A percentile compares a stretch with the other conserved stretches of the same genome.
These are phyloP conservation scores for Philhelius pedissequus DNA, from an alignment of 2,888 invertebrate genomes.

Conservation along the genomic window DNA sequence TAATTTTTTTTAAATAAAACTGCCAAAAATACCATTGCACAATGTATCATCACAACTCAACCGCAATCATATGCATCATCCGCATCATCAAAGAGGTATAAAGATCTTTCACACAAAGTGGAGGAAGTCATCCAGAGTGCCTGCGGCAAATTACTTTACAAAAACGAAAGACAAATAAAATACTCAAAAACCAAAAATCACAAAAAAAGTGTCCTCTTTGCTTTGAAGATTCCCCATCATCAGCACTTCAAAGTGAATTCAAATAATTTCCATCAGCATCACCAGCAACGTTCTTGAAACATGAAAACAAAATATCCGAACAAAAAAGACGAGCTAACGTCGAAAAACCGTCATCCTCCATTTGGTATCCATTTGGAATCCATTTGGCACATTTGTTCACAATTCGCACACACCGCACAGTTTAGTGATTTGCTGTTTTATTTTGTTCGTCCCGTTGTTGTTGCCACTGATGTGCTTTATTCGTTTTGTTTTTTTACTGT, in stretches of 20 bases:
- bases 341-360: slow-evolving; percentile 53
- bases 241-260: slow-evolving; percentile 63
- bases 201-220: slow-evolving; percentile 39
- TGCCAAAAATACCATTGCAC: slow-evolving; percentile 35
- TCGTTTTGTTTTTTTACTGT: slow-evolving; percentile 21
- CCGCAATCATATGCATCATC: slow-evolving; percentile 52
- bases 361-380: slow-evolving; percentile 50
- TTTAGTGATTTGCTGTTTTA: slow-evolving; percentile 28
- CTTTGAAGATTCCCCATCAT: slow-evolving; percentile 62
- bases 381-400: slow-evolving; percentile 65
- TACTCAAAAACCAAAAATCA: slow-evolving; percentile 15
- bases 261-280: slow-evolving; percentile 60
- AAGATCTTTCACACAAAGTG: slow-evolving; percentile 61
- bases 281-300: slow-evolving; percentile 59
- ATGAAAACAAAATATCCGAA: slow-evolving; percentile 53
- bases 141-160: slow-evolving; percentile 64
- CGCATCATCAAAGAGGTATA: slow-evolving; percentile 63
- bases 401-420: slow-evolving; percentile 41
- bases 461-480: slow-evolving; percentile 6
- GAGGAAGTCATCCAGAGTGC: slow-evolving; percentile 66
- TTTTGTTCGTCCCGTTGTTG: neutral
- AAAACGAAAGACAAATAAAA: slow-evolving; percentile 30
- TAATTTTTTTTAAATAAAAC: neutral
- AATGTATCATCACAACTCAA: slow-evolving; percentile 47
- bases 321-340: neutral